Evolutionary conservation across 2,888 invertebrate genomes (phyloP), one percentile per base, ranked within the genome.

Genomic region (Hofmannophila pseudospretella): DNA sequence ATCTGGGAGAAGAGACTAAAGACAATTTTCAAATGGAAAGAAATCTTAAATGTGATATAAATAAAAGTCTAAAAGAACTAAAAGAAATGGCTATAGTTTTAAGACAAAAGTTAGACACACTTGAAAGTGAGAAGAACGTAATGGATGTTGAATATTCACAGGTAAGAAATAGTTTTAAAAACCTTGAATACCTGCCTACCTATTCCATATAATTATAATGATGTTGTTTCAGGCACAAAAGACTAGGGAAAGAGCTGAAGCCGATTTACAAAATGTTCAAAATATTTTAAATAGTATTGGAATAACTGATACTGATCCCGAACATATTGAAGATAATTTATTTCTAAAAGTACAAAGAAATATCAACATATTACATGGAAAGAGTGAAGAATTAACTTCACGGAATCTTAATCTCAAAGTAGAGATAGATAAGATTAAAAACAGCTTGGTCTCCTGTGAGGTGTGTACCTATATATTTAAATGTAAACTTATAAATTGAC

Each of bases 191-290:
- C n/a, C n/a, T n/a, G n/a, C n/a, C n/a, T n/a, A n/a, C n/a, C n/a
- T n/a, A n/a, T n/a, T n/a, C n/a, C n/a, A n/a, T n/a, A n/a, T n/a
- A n/a, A n/a, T n/a, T n/a, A n/a, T n/a, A n/a, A n/a, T n/a, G n/a
- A n/a, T n/a, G n/a, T 35, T 8, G 38, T 64, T 67, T 32, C 55
- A 87, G 86, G 71, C 66, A 5, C 65, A 67, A 47, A 80, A 80
- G 48, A 70, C 71, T 27, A 65, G 65, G 70, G 79, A 80, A 49
- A 71, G 60, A 47, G 67, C 69, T 86, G 64, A 88, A 84, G 64
- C 88, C 74, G 64, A 91, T 81, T 58, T 78, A 38, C 71, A 67
- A 56, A 75, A 76, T 66, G 64, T 82, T 33, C 58, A 73, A 45
- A 72, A 69, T 41, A 80, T 82, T 43, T 42, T 85, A 11, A 55